Base-by-base conservation (phyloP, 1,140 invertebrate species). In the Hycleus phaleratus region DNA sequence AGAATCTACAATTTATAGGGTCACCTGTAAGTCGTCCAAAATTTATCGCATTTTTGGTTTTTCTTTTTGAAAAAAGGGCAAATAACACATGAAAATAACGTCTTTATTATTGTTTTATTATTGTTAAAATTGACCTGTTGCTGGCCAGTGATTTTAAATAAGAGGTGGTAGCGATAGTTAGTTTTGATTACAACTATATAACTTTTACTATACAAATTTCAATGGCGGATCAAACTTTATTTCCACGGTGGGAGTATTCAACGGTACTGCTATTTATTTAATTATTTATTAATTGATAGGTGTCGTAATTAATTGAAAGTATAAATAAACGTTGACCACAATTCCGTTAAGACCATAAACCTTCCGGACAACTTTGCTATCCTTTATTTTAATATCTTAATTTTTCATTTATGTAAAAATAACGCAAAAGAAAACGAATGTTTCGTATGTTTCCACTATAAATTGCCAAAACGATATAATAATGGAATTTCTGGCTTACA, bases 171-270 rank as follows among this genome's bases (percentile, higher is more conserved):
- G 7, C 5, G 39, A 42, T 44, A 53, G 11, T 7, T n/a, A 53
- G 11, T 53, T 53, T 53, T 26, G 12, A 18, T n/a, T 7, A n/a
- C 4, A 38, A 44, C 26, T 4, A 45, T 4, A 7, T 32, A 8
- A 26, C 8, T 12, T 38, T 26, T 46, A 1, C 25, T 12, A 45
- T 46, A 7, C 18, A 25, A 38, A 45, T 5, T 26, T 38, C 18
- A 9, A 7, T 4, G 18, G 18, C 18, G 18, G 2, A 45, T 53
- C 51, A 53, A 53, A 53, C 24, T 53, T 53, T 53, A 26, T 45
- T 53, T 53, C 51, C 26, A 53, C 44, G 45, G 51, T 45, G 51
- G 51, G 51, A 53, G 51, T 42, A 12, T 26, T 53, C 9, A 6
- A 18, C 18, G 18, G 18, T 18, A 18, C 18, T 18, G 18, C 18